Base-by-base conservation (phyloP, 2,797 vertebrate species). In the Lithobates sylvaticus region DNA sequence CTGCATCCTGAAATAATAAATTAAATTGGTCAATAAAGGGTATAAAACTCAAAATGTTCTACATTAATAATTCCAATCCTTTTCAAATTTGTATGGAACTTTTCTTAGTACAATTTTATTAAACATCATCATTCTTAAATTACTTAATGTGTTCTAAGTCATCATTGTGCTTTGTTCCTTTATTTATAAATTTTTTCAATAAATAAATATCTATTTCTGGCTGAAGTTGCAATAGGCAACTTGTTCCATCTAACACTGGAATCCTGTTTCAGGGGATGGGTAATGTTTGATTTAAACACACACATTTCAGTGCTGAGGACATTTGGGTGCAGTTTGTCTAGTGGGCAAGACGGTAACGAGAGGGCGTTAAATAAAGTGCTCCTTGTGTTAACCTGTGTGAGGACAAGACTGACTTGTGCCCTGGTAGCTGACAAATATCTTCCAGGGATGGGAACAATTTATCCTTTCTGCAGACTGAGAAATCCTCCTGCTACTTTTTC, bases 401-500 rank as follows among this genome's bases (percentile, higher is more conserved):
- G 65, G 75, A 86, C 75, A 78, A 69, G 61, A 7, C 47, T 58
- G 68, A 65, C 68, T 65, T 87, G 39, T 83, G 34, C 50, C 21
- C 10, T 47, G 80, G 64, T 71, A 47, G 72, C 72, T 75, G 72
- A 83, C 81, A 83, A 73, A 82, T 73, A 82, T 82, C 83, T 58
- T 78, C 77, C 84, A 78, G 21, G 67, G 54, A 87, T 39, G 72
- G 84, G 80, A 83, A 83, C 80, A 86, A 78, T 58, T 64, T 64
- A 50, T 74, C 77, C 78, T 86, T 86, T 86, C 75, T 78, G 42
- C 65, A 70, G 68, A 42, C 36, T 44, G 68, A n/a, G 44, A 75
- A 68, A 79, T 74, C 13, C 72, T 77, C 29, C 26, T 65, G 42
- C 34, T 75, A 39, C 68, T 74, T 81, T 87, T 87, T 83, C 75